A percentile compares a stretch with the other conserved stretches of the same genome.
phyloP scores from a whole-genome alignment of 2,797 vertebrate genomes.

The Coracias cyanogaster region DNA sequence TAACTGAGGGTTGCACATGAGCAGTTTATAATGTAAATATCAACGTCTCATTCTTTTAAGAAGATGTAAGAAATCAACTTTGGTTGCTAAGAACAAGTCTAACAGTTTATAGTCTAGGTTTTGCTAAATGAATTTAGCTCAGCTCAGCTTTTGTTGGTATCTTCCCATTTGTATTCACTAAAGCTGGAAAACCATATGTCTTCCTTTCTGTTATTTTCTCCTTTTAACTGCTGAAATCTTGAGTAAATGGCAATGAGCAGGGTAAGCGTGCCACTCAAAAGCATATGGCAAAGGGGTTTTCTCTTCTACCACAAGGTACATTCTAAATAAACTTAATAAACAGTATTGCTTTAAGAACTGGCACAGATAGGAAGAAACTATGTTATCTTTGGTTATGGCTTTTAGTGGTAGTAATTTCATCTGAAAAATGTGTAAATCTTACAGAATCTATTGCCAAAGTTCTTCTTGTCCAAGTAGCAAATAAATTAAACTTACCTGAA shows the following conservation, averaged over 20 bases:
- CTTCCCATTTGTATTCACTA: not conserved
- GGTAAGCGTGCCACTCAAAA: not conserved
- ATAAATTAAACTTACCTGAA: constrained; percentile 25
- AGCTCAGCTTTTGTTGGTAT: not conserved
- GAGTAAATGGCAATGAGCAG: not conserved
- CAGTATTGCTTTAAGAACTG: not conserved
- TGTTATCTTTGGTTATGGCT: not conserved
- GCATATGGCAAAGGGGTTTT: not conserved
- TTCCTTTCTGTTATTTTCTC: not conserved
- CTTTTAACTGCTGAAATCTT: not conserved
- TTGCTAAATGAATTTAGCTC: not conserved
- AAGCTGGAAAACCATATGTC: not conserved
- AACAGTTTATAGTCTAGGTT: not conserved
- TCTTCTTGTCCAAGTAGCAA: not conserved
- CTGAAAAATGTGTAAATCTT: not conserved
- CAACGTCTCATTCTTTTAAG: not conserved
- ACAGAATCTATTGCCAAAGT: not conserved
- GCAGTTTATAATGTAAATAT: not conserved
- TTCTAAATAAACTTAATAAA: not conserved
- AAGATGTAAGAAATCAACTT: not conserved
- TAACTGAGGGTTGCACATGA: not conserved
- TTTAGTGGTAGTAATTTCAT: not conserved
- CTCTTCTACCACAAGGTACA: not conserved
- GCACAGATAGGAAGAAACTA: not conserved
- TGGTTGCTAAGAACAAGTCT: not conserved